Evolutionary conservation across 2,797 vertebrate genomes (phyloP), one percentile per base, ranked within the genome.

Genomic region (Sebastes paucispinis): DNA sequence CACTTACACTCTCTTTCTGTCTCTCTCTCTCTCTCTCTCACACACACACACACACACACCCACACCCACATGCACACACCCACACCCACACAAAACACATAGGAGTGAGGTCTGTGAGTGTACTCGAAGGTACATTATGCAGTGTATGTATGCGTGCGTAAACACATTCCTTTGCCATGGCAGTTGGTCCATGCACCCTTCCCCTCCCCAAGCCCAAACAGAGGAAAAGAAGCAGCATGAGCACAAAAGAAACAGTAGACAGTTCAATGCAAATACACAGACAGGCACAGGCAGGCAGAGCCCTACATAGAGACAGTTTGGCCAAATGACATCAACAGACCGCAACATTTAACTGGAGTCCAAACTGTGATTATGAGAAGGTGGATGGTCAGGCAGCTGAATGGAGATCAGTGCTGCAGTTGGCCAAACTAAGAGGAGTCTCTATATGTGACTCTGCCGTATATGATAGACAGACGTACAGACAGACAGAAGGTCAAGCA

Each of bases 151-250:
- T 90, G 83, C 66, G 83, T 91, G 91, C 86, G 32, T 82, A 70
- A 89, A 89, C 81, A 94, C 93, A 93, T 95, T 95, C 93, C 84
- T 92, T 83, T 91, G 94, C 90, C 92, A 91, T 86, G 85, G 92
- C 87, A 82, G 90, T 84, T 75, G 81, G 81, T 94, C 91, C 93
- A 94, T 94, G 91, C 93, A 94, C 84, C 86, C 81, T 80, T 83
- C 82, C 85, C 43, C 43, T 18, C 43, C 85, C 81, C 78, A 85
- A 79, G 73, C 90, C 91, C 92, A 94, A 95, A 92, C 91, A 91
- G 93, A 95, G 89, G 91, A 95, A 90, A 95, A 95, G 88, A 93
- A 95, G 94, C 94, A 92, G 93, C 93, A 94, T 94, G 91, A 95
- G 94, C 90, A 89, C 85, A 91, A 93, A 93, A 87, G 83, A 88